Evolutionary conservation across 2,888 invertebrate species (phyloP), one percentile per base, ranked within the genome.

Genomic region (Amphipoea lucens): DNA sequence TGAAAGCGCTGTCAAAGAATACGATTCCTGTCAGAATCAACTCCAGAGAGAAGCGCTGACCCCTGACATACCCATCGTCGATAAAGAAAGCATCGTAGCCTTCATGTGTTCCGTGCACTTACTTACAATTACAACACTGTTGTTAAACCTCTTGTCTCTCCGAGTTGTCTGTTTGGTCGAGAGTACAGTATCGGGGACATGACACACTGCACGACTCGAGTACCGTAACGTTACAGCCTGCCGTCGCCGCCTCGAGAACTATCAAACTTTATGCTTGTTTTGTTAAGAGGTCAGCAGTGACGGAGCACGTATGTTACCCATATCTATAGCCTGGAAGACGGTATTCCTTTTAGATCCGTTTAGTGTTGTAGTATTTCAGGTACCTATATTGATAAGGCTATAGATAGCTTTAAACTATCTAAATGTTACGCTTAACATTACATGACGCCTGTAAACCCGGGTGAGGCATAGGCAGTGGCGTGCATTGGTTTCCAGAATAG

Each of bases 231-330:
- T 36, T 45, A 45, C 42, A 14, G 29, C 65, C 29, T 4, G 40
- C 65, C 20, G 36, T 20, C 36, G 36, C 62, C 23, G 48, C 17
- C n/a, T 20, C 40, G 40, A 23, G 67, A 1, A 36, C 74, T 45
- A 81, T 80, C 42, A 45, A 45, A 62, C 40, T 68, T 68, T 74
- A 68, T 63, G 69, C 29, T 20, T 20, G 48, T 36, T 75, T 29
- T 3, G 60, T 40, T 51, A 45, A 67, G 54, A 73, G 80, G 80
- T 80, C 67, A 40, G 36, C 66, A 36, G 42, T 51, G 40, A 71
- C 51, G 45, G 17, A 65, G n/a, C 63, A 36, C 57, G 60, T 66
- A 29, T 45, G 42, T 36, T 17, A 20, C 14, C 48, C 42, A 12
- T 42, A 42, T n/a, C n/a, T n/a, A n/a, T 42, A 74, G 0, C 17